Base-by-base conservation (phyloP, 2,888 invertebrate species). In the Thera britannica region DNA sequence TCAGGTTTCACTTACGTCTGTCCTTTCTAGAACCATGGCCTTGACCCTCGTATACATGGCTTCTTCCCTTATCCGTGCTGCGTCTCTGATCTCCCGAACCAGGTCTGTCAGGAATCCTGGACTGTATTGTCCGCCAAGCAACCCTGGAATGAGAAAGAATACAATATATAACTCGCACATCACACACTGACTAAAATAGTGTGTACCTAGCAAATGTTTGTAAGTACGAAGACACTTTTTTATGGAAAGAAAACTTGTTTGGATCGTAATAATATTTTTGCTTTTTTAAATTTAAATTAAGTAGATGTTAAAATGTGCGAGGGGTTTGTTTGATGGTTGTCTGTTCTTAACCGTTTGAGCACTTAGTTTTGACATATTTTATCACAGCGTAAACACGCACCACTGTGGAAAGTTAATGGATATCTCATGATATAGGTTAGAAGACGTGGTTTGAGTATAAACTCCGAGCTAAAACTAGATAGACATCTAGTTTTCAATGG, bases 51-150 rank as follows among this genome's bases (percentile, higher is more conserved):
- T 92, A 74, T 95, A 94, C 71, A 96, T 86, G n/a, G 96, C 96
- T 83, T 96, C 96, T 79, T 96, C 96, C 12, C 96, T 90, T 70
- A 96, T 92, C 66, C 96, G 93, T 34, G 96, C 95, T 35, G 96
- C 96, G 81, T 96, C 96, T 58, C 96, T 92, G 23, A 96, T 96
- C 89, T 96, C 96, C 46, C 96, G 94, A 73, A 96, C 96, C 79
- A 96, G 89, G 84, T 96, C 96, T 9, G 96, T 94, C 78, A 96
- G 90, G 93, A 96, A 95, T n/a, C 96, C 96, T 2, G 96, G 96
- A 12, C 95, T 95, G 83, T 96, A 96, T 77, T 92, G 90, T 8
- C 89, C 89, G 54, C 85, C 82, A 48, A 89, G 69, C 56, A 89
- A 70, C 72, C 86, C 92, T 90, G 88, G 46, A 84, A 84, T 1